Evolutionary conservation across 1,140 invertebrate genomes (phyloP).

Genomic region (Asbolus verrucosus): DNA sequence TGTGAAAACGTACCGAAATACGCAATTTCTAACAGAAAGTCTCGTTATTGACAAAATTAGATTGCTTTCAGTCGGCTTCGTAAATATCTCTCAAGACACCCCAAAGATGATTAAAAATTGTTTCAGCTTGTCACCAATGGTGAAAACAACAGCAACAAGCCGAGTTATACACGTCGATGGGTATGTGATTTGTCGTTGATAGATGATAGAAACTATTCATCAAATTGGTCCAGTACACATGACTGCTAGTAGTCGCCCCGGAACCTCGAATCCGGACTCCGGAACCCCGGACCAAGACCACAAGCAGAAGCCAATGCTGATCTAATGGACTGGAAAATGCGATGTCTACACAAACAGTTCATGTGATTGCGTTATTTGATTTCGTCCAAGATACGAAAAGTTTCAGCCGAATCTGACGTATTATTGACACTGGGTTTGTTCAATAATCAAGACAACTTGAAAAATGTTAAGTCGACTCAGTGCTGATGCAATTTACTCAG

Average conservation of each 20-base stretch:
- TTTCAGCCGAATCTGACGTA: too few species aligned
- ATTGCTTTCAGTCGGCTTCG: not conserved
- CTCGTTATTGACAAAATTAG: conserved; percentile 48
- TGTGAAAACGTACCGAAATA: conserved; percentile 58
- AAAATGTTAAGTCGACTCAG: too few species aligned
- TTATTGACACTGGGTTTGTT: too few species aligned
- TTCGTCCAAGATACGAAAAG: conserved; percentile 35
- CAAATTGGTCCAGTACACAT: conserved; percentile 60
- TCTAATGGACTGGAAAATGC: conserved; percentile 63
- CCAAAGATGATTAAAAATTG: conserved; percentile 38
- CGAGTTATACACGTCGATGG: conserved; percentile 49
- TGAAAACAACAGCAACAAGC: conserved; percentile 27
- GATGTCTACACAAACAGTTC: conserved; percentile 60
- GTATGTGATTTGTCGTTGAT: conserved; percentile 66
- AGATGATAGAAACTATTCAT: conserved; percentile 64
- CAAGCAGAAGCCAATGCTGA: conserved; percentile 47
- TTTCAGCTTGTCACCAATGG: conserved; percentile 20
- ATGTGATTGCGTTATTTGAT: conserved; percentile 54
- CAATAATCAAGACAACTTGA: too few species aligned
- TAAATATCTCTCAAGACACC: too few species aligned
- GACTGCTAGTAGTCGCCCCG: conserved; percentile 53
- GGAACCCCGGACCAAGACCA: conserved; percentile 36
- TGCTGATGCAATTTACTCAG: conserved; percentile 8
- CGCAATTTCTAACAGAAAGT: conserved; percentile 52
- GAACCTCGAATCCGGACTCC: conserved; percentile 49